Evolutionary conservation across 2,113 vertebrate genomes (phyloP).

Genomic region (Zapus hudsonius): DNA sequence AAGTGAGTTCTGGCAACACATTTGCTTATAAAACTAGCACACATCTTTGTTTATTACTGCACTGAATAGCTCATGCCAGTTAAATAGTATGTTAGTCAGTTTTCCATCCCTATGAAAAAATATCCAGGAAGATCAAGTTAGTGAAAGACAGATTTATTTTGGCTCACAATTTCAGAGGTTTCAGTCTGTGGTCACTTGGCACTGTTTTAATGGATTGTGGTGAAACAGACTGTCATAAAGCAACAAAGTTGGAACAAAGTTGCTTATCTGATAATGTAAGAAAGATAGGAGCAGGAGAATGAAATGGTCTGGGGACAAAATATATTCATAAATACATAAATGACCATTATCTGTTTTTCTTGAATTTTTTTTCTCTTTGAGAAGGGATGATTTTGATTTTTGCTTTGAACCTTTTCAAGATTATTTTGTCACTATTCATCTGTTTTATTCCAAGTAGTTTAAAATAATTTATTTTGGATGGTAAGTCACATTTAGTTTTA

Average conservation of each 20-base stretch:
- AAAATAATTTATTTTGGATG: conserved; percentile 43
- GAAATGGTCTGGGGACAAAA: not conserved
- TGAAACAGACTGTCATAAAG: not conserved
- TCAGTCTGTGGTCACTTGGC: not conserved
- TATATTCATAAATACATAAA: not conserved
- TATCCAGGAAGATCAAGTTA: not conserved
- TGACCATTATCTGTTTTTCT: conserved; percentile 36
- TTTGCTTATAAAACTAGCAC: not conserved
- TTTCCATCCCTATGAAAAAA: not conserved
- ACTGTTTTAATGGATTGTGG: not conserved
- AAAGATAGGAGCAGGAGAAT: not conserved
- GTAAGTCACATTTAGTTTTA: conserved; percentile 36
- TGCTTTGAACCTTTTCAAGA: conserved; percentile 40
- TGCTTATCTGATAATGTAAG: not conserved
- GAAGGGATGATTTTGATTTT: conserved; percentile 38
- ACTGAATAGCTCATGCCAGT: conserved; percentile 9
- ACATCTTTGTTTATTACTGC: not conserved
- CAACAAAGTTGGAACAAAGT: too few relatives aligned
- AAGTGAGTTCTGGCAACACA: not conserved
- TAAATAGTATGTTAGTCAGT: not conserved
- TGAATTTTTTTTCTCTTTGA: conserved; percentile 22
- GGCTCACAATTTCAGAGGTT: not conserved
- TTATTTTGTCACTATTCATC: conserved; percentile 51
- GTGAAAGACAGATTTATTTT: not conserved
- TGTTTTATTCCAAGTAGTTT: conserved; percentile 44